Percentiles rank a stretch among this genome's conserved stretches.
These are phyloP conservation scores for Acromyrmex charruanus DNA, from an alignment of 1,140 invertebrate species.

Conservation along the genomic window DNA sequence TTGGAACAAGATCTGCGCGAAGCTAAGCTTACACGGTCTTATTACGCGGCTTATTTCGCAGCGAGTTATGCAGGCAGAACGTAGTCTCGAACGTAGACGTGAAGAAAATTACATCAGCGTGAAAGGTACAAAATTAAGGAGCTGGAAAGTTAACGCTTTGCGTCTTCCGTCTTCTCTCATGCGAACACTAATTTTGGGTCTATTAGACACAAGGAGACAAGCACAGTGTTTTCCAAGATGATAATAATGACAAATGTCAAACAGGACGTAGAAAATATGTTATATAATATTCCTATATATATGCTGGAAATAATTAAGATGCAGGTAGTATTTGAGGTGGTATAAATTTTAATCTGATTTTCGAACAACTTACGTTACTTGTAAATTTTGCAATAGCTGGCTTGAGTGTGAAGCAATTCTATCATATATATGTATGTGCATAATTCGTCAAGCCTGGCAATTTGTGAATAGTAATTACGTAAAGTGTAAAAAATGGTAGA, in stretches of 20 bases:
- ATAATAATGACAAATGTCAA: slow-evolving; percentile 17
- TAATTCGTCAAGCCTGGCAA: not conserved
- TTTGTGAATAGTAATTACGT: not conserved
- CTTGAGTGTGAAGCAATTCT: not conserved
- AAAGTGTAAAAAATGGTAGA: not conserved
- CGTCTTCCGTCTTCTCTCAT: slow-evolving; percentile 22
- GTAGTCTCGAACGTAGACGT: slow-evolving; percentile 35
- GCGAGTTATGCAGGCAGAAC: slow-evolving; percentile 37
- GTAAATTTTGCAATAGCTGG: not conserved
- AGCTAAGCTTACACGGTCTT: slow-evolving; percentile 59
- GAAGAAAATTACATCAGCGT: slow-evolving; percentile 52
- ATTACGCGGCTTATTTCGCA: slow-evolving; percentile 57
- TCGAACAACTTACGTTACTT: not conserved
- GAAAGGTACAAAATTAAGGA: slow-evolving; percentile 50
- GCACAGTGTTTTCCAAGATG: slow-evolving; percentile 1
- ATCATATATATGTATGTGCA: not conserved
- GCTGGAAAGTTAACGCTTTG: slow-evolving; percentile 36
- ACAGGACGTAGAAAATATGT: not conserved
- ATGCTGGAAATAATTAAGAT: not conserved
- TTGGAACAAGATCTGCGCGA: slow-evolving; percentile 18
- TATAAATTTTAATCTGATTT: slow-evolving; percentile 32
- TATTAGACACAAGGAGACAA: slow-evolving; percentile 37
- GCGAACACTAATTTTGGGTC: not conserved
- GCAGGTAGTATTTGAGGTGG: not conserved
- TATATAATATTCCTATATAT: too few species aligned